A percentile compares a stretch with the other conserved stretches of the same genome.
Evolutionary conservation across 1,140 invertebrate species (phyloP).

Genomic region (Drosophila albomicans): DNA sequence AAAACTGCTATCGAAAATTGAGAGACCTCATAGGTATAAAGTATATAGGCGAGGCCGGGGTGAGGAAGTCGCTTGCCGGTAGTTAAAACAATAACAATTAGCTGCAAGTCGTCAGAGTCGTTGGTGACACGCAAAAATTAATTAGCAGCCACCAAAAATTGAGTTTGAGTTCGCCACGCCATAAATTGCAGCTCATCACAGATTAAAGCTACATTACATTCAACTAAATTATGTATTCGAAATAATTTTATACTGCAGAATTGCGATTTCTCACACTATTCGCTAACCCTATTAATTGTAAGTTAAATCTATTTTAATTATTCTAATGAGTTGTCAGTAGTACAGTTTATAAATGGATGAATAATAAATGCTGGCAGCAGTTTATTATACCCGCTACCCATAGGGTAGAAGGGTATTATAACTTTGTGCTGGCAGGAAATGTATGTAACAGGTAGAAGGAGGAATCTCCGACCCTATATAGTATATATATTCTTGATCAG

Average conservation of each 20-base stretch:
- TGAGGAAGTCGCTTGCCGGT: constrained; percentile 42
- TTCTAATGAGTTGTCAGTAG: no score
- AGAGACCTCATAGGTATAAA: constrained; percentile 3
- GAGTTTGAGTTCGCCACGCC: constrained; percentile 30
- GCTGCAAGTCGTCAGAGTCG: constrained; percentile 67
- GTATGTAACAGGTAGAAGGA: no score
- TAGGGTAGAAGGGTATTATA: no score
- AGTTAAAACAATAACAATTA: constrained; percentile 83
- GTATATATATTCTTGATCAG: no score
- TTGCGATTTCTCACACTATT: constrained; percentile 1
- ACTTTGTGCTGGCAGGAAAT: no score
- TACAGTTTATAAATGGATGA: no score
- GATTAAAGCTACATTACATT: constrained; percentile 59
- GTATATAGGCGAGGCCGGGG: not conserved
- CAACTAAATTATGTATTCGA: constrained; percentile 21
- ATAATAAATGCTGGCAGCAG: no score
- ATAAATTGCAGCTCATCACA: constrained; percentile 46
- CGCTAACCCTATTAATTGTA: no score
- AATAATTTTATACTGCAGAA: not conserved
- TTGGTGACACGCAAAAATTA: constrained; percentile 78
- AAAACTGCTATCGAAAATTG: constrained; percentile 52
- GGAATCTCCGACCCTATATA: no score
- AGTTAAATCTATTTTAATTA: no score
- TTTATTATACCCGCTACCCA: no score
- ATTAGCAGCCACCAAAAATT: constrained; percentile 60